Percentiles rank a stretch among this genome's conserved stretches.
phyloP scores from a whole-genome alignment of 2,888 invertebrate species.

The Monopis laevigella region DNA sequence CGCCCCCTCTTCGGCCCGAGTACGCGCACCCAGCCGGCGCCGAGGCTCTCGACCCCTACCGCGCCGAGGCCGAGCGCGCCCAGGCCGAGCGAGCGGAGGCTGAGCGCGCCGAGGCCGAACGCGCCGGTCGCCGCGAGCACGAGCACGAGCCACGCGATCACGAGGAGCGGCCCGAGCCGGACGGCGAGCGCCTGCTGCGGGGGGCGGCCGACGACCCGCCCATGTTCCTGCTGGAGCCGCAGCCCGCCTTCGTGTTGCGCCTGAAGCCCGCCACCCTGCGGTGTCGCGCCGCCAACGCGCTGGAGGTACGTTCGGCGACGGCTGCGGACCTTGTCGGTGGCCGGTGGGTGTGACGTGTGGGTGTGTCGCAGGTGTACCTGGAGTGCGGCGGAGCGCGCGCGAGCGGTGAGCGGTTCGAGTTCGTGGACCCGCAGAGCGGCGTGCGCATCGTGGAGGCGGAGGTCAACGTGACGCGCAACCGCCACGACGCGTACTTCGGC shows the following conservation, averaged over 20 bases:
- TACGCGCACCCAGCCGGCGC: slow-evolving; percentile 59
- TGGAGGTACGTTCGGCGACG: slow-evolving; percentile 90
- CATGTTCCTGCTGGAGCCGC: slow-evolving; percentile 87
- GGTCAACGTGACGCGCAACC: slow-evolving; percentile 87
- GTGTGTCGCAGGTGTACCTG: slow-evolving; percentile 88
- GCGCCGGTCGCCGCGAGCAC: slow-evolving; percentile 86
- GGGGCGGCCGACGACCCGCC: slow-evolving; percentile 78
- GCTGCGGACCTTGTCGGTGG: slow-evolving; percentile 80
- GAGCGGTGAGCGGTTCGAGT: slow-evolving; percentile 76
- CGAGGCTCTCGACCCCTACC: slow-evolving; percentile 57
- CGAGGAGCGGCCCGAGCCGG: not conserved
- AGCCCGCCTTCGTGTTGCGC: slow-evolving; percentile 89
- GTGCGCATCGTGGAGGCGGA: slow-evolving; percentile 88
- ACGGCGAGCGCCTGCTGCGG: slow-evolving; percentile 51
- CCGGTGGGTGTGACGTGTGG: slow-evolving; percentile 81
- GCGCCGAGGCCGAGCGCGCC: slow-evolving; percentile 45
- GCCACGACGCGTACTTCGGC: slow-evolving; percentile 94
- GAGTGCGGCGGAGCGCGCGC: slow-evolving; percentile 86
- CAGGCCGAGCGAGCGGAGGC: slow-evolving; percentile 53
- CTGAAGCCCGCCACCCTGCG: slow-evolving; percentile 85
- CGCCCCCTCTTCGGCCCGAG: slow-evolving; percentile 49
- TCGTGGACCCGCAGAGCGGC: slow-evolving; percentile 90
- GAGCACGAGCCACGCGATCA: slow-evolving; percentile 65
- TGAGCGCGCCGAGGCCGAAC: slow-evolving; percentile 75
- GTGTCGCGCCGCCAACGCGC: slow-evolving; percentile 91